Percentiles rank a stretch among this genome's conserved stretches.
Conservation (phyloP, 2,888 invertebrate genomes). For the Himalopsyche anomala region DNA sequence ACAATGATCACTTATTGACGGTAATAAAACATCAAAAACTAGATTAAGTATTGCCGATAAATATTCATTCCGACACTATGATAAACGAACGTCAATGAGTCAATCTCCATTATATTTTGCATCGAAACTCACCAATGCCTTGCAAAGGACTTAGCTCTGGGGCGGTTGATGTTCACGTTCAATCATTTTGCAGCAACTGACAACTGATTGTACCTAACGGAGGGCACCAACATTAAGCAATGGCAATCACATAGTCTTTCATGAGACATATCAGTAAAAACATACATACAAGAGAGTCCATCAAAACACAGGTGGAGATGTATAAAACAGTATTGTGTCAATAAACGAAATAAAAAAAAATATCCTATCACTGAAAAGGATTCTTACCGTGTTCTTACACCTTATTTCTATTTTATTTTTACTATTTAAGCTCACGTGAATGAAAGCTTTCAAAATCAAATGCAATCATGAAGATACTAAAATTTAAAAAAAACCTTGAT, state of each 20-base stretch:
- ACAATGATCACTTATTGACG: too few relatives aligned
- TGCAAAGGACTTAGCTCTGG: conserved; percentile 60
- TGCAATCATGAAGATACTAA: too few relatives aligned
- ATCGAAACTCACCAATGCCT: conserved; percentile 61
- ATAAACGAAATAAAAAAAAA: background rate
- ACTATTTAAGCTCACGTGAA: background rate
- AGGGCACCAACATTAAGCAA: conserved; percentile 61
- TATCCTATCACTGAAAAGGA: background rate
- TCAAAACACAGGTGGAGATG: conserved; percentile 8
- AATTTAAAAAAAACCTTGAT: too few relatives aligned
- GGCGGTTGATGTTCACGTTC: conserved; percentile 54
- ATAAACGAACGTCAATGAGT: conserved; percentile 54
- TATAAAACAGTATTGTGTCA: conserved; percentile 12
- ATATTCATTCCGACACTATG: background rate
- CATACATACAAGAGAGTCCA: conserved; percentile 1
- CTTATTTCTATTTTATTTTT: background rate
- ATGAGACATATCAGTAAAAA: conserved; percentile 32
- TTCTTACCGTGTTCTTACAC: conserved; percentile 16
- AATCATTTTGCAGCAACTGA: conserved; percentile 49
- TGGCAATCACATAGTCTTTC: conserved; percentile 51
- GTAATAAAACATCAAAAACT: too few relatives aligned
- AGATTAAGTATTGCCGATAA: background rate
- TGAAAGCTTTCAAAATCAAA: too few relatives aligned
- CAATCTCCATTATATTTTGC: conserved; percentile 57
- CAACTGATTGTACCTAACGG: conserved; percentile 60